phyloP scores from a whole-genome alignment of 2,888 invertebrate genomes.

The Parthenolecanium corni region DNA sequence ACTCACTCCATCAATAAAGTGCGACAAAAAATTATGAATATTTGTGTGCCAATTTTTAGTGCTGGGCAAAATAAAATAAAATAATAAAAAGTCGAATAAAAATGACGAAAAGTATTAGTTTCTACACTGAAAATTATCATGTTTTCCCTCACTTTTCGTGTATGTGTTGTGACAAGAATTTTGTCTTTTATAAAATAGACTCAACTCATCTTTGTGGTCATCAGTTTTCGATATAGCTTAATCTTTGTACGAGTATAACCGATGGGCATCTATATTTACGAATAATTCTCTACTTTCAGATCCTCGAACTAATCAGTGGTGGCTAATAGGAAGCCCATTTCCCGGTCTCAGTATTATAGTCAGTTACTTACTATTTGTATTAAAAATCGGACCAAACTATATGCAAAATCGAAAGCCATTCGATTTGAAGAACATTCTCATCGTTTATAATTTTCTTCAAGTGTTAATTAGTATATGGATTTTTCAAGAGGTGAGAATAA shows the following conservation, averaged over 20 bases:
- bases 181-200: not conserved
- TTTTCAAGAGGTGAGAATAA: conserved; percentile 55
- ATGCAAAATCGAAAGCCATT: conserved; percentile 45
- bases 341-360: conserved; percentile 43
- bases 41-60: too few species aligned
- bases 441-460: conserved; percentile 46
- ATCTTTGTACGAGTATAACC: too few species aligned
- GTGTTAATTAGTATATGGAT: conserved; percentile 50
- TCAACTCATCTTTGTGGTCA: not conserved
- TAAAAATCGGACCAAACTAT: conserved; percentile 41
- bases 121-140: too few species aligned
- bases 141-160: too few species aligned
- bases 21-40: too few species aligned
- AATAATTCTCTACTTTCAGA: conserved; percentile 34
- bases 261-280: not conserved
- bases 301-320: conserved; percentile 43
- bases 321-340: conserved; percentile 43
- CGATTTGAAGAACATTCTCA: conserved; percentile 41
- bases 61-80: too few species aligned
- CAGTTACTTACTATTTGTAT: conserved; percentile 42
- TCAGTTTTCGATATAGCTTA: not conserved
- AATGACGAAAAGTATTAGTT: too few species aligned
- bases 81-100: too few species aligned
- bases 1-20: too few species aligned
- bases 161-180: not conserved